Base-by-base conservation (phyloP, 2,888 invertebrate species). In the Octodonta nipae region DNA sequence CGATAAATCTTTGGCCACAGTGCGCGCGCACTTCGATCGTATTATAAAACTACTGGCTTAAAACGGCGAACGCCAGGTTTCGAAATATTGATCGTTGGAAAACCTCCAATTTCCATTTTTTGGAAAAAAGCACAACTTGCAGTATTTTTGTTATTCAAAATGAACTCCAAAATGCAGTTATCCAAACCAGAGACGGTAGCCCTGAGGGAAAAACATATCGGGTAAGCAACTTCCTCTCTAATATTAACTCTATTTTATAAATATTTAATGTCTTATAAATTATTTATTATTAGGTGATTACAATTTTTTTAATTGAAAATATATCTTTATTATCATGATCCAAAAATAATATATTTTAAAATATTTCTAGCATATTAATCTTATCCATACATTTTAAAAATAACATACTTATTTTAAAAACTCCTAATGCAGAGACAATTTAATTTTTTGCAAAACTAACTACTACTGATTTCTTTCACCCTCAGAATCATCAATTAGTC, bases 111-210 rank as follows among this genome's bases (percentile, higher is more conserved):
- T n/a, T n/a, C n/a, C n/a, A n/a, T n/a, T n/a, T n/a, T n/a, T n/a
- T n/a, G n/a, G n/a, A n/a, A n/a, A n/a, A n/a, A n/a, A n/a, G n/a
- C n/a, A n/a, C n/a, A n/a, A n/a, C 22, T 22, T 22, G 22, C 11
- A 4, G 22, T 11, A 10, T n/a, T 10, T 22, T 10, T 3, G 3
- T 3, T 10, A 2, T 4, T 22, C 10, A 22, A 11, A 22, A n/a
- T n/a, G n/a, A n/a, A n/a, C n/a, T n/a, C n/a, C n/a, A n/a, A n/a
- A n/a, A n/a, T n/a, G n/a, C n/a, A 30, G 6, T 20, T 30, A 6
- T 20, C 78, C 14, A 86, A 86, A 63, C 65, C 70, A 38, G 83
- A 87, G 54, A 88, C 87, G 1, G 76, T 88, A 36, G 75, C 75
- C 43, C 68, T 86, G 30, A 71, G 88, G 17, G 78, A 87, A 55